Conservation (phyloP, 2,113 vertebrate species). For the Neopipo cinnamomea region DNA sequence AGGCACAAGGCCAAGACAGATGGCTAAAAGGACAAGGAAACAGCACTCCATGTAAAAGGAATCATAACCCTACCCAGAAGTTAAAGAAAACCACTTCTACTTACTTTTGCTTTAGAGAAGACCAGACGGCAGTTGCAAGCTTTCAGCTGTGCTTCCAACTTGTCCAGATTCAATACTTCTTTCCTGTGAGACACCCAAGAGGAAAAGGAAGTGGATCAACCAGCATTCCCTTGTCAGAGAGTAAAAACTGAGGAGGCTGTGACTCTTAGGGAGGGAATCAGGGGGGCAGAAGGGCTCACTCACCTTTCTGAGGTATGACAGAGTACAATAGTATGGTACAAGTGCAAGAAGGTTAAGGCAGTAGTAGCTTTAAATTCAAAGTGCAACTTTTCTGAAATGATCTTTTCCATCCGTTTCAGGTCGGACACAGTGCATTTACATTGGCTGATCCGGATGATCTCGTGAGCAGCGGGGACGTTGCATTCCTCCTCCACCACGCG, state of each 20-base stretch:
- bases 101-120: slow-evolving; percentile 98
- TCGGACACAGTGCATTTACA: slow-evolving; percentile 95
- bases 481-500: slow-evolving; percentile 87
- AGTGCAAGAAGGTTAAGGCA: slow-evolving; percentile 97
- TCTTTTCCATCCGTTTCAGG: slow-evolving; percentile 94
- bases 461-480: slow-evolving; percentile 83
- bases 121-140: slow-evolving; percentile 91
- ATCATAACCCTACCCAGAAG: not conserved
- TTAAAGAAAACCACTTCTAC: not conserved
- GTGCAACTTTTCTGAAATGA: slow-evolving; percentile 91
- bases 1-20: slow-evolving; percentile 94
- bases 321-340: slow-evolving; percentile 87
- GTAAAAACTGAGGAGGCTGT: not conserved
- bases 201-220: not conserved
- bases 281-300: not conserved
- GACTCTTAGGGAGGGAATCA: not conserved
- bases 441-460: slow-evolving; percentile 95
- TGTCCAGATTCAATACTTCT: slow-evolving; percentile 87
- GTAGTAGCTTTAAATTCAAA: slow-evolving; percentile 94
- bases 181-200: slow-evolving; percentile 77
- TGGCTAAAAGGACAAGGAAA: slow-evolving; percentile 75
- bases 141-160: slow-evolving; percentile 95
- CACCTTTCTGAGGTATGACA: slow-evolving; percentile 88
- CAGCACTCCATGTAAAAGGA: not conserved
- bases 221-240: accelerated